Evolutionary conservation across 2,797 vertebrate species (phyloP), one percentile per base, ranked within the genome.

Genomic region (Poecile montanus): DNA sequence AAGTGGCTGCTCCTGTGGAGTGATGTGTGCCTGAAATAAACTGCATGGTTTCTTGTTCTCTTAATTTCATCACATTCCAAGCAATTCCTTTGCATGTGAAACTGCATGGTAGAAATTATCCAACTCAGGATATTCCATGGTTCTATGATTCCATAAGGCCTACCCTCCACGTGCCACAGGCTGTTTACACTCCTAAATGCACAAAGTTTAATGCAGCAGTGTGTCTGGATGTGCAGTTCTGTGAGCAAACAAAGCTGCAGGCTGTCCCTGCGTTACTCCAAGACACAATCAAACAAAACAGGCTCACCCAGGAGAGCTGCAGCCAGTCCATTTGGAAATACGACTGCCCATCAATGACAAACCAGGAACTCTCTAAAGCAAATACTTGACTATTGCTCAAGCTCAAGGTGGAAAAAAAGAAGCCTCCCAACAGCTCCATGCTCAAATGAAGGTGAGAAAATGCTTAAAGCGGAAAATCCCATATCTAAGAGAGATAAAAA

Each of bases 81-180:
- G 86, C 85, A 96, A 74, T 90, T 92, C 77, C 92, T 83, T 62
- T 80, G 56, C 72, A 83, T 13, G 30, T 42, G 63, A 86, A 92
- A 80, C 48, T 60, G 29, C n/a, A 30, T 42, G 78, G 85, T 54
- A 82, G 61, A 88, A 94, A 86, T 78, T 54, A 48, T 19, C 34
- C 67, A 85, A 0, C 42, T 67, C 34, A 3, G 32, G 42, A n/a
- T n/a, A n/a, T 11, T 51, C 78, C 36, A 4, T 36, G 25, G 42
- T n/a, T 67, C 51, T 14, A 0, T n/a, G 29, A 34, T 54, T 66
- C 47, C 40, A 18, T 14, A 45, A 94, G 23, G 30, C 32, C 45
- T 38, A 40, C 70, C 34, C 11, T 19, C 22, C 70, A 29, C 1
- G 2, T 62, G 65, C 57, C 36, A 48, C 0, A 0, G 82, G 92